Percentiles rank a stretch among this genome's conserved stretches.
phyloP scores from a whole-genome alignment of 35 echinoderm and acorn worm genomes.

The Nesometra sesokonis region DNA sequence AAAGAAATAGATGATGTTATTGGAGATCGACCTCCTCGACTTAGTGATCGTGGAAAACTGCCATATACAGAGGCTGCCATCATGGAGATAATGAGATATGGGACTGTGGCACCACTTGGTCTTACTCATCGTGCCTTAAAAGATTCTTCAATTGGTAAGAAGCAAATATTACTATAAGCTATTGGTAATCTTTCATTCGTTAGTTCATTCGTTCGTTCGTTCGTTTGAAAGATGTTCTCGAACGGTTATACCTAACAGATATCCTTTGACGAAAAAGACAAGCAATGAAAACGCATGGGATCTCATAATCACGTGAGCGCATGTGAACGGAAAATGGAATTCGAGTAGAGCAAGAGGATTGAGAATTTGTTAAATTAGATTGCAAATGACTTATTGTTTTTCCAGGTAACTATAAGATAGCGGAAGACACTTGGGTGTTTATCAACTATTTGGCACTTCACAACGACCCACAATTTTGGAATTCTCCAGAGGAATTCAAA shows the following conservation, averaged over 20 bases:
- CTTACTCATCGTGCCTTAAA: not conserved
- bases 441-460: constrained; percentile 15
- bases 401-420: constrained; percentile 13
- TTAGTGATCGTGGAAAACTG: too few species aligned
- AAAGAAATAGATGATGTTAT: too few species aligned
- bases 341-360: not conserved
- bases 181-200: too few species aligned
- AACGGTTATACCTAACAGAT: too few species aligned
- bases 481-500: constrained; percentile 18
- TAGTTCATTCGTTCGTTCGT: too few species aligned
- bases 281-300: too few species aligned
- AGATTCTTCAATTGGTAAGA: not conserved
- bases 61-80: not conserved
- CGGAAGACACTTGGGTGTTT: constrained; percentile 17
- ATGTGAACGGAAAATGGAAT: not conserved
- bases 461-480: constrained; percentile 9
- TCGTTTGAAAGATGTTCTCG: too few species aligned
- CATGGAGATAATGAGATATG: not conserved
- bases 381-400: not conserved
- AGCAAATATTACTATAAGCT: too few species aligned
- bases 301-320: too few species aligned
- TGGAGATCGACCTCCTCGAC: too few species aligned
- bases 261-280: too few species aligned
- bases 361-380: not conserved
- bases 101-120: not conserved